phyloP scores from a whole-genome alignment of 1,140 invertebrate species.

The Panagrolaimus sp. region DNA sequence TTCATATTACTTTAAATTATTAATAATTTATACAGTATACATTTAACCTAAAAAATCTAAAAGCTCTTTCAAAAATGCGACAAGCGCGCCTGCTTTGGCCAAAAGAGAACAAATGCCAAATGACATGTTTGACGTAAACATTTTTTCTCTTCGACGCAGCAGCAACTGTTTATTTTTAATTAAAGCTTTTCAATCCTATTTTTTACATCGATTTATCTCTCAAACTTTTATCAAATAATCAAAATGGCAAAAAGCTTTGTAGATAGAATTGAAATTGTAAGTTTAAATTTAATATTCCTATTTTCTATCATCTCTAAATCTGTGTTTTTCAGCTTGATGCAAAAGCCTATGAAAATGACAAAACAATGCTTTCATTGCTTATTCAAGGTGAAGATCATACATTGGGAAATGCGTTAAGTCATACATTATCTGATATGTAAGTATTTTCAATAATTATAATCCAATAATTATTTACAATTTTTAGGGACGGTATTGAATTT shows the following conservation, averaged over 20 bases:
- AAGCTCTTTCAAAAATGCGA: not conserved
- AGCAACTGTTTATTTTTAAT: too few relatives aligned
- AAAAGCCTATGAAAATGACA: conserved; percentile 14
- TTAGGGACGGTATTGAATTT: conserved; percentile 18
- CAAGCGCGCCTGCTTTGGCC: not conserved
- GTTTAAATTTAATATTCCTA: not conserved
- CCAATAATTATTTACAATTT: not conserved
- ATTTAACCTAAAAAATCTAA: not conserved
- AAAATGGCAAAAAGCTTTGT: not conserved
- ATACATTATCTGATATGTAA: conserved; percentile 17
- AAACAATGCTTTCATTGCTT: conserved; percentile 16
- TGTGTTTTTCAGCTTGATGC: not conserved
- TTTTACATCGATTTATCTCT: not conserved
- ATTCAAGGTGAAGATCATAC: conserved; percentile 23
- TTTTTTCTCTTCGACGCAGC: too few relatives aligned
- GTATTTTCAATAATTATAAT: conserved; percentile 4
- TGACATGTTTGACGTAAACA: too few relatives aligned
- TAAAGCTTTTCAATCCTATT: not conserved
- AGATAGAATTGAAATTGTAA: not conserved
- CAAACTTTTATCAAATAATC: not conserved
- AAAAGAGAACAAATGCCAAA: too few relatives aligned
- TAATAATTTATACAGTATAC: not conserved
- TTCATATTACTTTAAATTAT: not conserved
- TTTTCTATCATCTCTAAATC: not conserved
- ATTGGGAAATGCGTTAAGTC: conserved; percentile 21